These are phyloP conservation scores for Morus bassanus DNA, from an alignment of 2,797 vertebrate genomes.

Conservation along the genomic window DNA sequence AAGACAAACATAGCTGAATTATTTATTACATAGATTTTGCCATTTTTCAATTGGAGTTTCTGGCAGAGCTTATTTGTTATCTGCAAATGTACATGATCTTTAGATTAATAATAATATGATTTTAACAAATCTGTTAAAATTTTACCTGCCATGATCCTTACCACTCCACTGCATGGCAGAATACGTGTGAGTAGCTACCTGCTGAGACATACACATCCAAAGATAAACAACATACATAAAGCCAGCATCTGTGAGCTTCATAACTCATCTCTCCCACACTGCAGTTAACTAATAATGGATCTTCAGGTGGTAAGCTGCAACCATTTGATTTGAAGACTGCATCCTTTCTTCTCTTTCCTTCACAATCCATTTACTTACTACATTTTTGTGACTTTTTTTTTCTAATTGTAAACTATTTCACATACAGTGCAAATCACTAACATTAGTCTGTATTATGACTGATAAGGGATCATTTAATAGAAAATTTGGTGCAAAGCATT, in stretches of 20 bases:
- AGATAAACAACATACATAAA: not conserved
- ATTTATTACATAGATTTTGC: constrained; percentile 8
- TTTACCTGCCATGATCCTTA: not conserved
- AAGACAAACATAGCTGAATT: not conserved
- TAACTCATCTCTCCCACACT: not conserved
- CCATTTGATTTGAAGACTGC: not conserved
- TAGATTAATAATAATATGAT: not conserved
- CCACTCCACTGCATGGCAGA: not conserved
- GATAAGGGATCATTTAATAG: not conserved
- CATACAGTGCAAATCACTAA: not conserved
- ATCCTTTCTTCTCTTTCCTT: not conserved
- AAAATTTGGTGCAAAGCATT: not conserved
- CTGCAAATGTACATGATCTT: not conserved
- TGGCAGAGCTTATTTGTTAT: not conserved
- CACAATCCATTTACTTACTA: not conserved
- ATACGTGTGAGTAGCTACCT: not conserved
- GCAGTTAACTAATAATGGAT: not conserved
- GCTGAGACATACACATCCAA: not conserved
- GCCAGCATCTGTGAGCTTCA: not conserved
- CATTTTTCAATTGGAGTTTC: not conserved
- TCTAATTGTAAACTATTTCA: not conserved
- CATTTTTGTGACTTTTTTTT: not conserved
- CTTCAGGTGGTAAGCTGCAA: not conserved
- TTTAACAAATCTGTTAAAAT: not conserved
- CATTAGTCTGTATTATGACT: not conserved